Evolutionary conservation across 2,888 invertebrate genomes (phyloP).

Genomic region (Prosapia bicincta): DNA sequence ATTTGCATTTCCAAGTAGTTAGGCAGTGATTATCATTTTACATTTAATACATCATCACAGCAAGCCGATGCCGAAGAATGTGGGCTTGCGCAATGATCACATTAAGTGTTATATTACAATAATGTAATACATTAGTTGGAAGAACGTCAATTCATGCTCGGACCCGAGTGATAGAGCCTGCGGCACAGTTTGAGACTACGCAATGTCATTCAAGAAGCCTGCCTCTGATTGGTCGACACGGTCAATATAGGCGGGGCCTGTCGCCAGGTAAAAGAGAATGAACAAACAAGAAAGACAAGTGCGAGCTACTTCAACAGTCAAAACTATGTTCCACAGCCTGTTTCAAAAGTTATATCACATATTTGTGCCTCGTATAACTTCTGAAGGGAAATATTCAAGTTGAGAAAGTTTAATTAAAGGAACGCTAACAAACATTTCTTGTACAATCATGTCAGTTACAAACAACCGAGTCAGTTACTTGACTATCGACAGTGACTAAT

Average conservation of each 20-base stretch:
- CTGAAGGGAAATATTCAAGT: no score
- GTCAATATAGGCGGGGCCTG: neutral
- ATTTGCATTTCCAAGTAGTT: neutral
- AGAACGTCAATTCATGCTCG: neutral
- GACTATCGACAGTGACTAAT: no score
- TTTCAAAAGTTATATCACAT: neutral
- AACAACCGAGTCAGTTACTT: no score
- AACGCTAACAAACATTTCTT: no score
- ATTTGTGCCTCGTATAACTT: no score
- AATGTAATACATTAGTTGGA: neutral
- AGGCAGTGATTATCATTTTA: neutral
- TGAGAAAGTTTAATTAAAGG: no score
- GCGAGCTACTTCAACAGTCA: conserved; percentile 2
- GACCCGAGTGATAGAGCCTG: neutral
- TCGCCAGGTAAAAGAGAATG: neutral
- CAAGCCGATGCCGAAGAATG: neutral
- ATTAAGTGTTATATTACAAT: neutral
- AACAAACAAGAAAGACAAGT: conserved; percentile 2
- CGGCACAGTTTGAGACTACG: neutral
- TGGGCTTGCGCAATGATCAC: neutral
- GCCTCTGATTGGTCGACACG: neutral
- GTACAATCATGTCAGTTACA: no score
- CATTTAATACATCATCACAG: neutral
- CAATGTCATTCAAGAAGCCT: neutral
- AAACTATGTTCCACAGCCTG: neutral